Evolutionary conservation across 2,113 vertebrate genomes (phyloP).

Genomic region (Gnathonemus longibarbis): DNA sequence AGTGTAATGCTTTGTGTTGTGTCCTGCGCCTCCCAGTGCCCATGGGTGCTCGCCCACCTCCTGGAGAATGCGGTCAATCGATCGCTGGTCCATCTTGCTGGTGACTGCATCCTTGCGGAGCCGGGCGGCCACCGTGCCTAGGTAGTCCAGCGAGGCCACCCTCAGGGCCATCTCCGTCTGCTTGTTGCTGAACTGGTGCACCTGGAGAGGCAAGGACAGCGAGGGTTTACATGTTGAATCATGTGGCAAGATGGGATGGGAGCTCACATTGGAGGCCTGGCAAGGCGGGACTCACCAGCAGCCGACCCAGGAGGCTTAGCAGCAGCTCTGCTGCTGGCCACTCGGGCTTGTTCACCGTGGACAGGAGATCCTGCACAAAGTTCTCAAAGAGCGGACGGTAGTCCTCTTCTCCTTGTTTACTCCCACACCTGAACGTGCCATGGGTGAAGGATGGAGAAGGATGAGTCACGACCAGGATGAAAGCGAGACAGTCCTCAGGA

Average conservation of each 20-base stretch:
- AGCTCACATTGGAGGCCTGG: neutral
- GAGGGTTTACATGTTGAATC: neutral
- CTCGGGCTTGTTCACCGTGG: slow-evolving; percentile 97
- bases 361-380: slow-evolving; percentile 95
- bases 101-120: slow-evolving; percentile 92
- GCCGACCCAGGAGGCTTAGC: slow-evolving; percentile 88
- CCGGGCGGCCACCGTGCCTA: slow-evolving; percentile 92
- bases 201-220: slow-evolving; percentile 56
- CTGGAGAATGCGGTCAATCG: slow-evolving; percentile 85
- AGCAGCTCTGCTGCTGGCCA: slow-evolving; percentile 96
- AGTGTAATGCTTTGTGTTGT: neutral
- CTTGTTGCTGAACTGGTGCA: slow-evolving; percentile 98
- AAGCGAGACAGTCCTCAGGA: neutral
- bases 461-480: neutral
- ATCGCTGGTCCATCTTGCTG: slow-evolving; percentile 96
- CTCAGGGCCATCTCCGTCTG: slow-evolving; percentile 97
- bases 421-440: slow-evolving; percentile 75
- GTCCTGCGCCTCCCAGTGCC: neutral
- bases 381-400: slow-evolving; percentile 97
- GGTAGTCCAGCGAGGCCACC: slow-evolving; percentile 94
- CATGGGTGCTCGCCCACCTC: slow-evolving; percentile 58
- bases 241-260: neutral
- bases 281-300: slow-evolving; percentile 73
- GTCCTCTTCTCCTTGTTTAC: slow-evolving; percentile 97
- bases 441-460: neutral